Conservation (phyloP, 2,888 invertebrate species). For the Chironomus tentans region DNA sequence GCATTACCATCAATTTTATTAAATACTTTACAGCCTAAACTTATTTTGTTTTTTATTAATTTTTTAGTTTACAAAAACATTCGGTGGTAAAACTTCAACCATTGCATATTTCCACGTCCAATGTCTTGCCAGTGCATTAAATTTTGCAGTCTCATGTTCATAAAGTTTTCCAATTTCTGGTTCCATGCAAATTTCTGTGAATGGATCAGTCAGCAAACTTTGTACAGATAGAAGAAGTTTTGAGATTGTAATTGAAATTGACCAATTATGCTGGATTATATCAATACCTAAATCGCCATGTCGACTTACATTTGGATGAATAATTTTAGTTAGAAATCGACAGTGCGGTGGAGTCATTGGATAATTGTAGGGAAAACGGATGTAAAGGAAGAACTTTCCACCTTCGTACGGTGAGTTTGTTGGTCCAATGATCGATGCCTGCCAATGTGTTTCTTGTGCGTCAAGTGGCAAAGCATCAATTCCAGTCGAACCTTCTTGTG, state of each 20-base stretch:
- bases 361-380: conserved; percentile 81
- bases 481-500: conserved; percentile 41
- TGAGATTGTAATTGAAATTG: conserved; percentile 82
- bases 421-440: conserved; percentile 86
- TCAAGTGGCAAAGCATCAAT: conserved; percentile 42
- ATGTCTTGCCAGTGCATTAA: conserved; percentile 69
- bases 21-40: no score
- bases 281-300: conserved; percentile 95
- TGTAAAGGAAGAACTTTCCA: conserved; percentile 81
- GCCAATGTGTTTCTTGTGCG: conserved; percentile 61
- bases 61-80: background rate
- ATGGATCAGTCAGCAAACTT: conserved; percentile 82
- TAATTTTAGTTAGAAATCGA: conserved; percentile 82
- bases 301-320: conserved; percentile 89
- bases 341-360: conserved; percentile 89
- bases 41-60: no score
- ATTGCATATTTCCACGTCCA: conserved; percentile 92
- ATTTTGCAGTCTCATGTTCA: conserved; percentile 57
- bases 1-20: no score
- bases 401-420: conserved; percentile 91
- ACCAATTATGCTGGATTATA: conserved; percentile 94
- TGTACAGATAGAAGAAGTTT: conserved; percentile 82
- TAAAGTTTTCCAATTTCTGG: conserved; percentile 74
- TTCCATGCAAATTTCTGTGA: conserved; percentile 76
- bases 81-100: conserved; percentile 54